phyloP scores from a whole-genome alignment of 30 jellyfish, hydroid and myxozoan genomes.

The Phacellophora camtschatica region DNA sequence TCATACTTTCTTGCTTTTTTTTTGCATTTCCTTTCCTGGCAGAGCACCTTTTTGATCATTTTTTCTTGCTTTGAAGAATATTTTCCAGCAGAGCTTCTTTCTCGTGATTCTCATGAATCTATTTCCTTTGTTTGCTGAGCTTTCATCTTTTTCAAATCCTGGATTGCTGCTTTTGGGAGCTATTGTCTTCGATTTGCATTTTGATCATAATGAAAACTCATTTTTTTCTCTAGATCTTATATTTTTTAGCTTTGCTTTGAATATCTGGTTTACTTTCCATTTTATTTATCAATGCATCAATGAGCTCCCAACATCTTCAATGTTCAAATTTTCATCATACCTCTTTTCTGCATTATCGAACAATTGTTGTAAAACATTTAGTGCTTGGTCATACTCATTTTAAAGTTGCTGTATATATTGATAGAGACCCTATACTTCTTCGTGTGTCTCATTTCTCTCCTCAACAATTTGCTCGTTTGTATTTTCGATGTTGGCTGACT shows the following conservation, averaged over 20 bases:
- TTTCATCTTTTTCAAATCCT: not conserved
- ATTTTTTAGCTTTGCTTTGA: not conserved
- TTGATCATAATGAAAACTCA: not conserved
- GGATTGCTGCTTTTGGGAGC: not conserved
- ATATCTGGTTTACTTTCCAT: not conserved
- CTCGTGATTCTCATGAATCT: not conserved
- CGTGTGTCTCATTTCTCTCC: not conserved
- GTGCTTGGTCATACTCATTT: not conserved
- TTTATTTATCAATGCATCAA: not conserved
- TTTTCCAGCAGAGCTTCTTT: not conserved
- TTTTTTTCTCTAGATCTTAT: not conserved
- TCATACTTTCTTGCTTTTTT: no score
- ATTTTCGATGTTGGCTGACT: slow-evolving; percentile 5
- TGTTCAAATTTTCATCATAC: no score
- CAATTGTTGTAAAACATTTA: not conserved
- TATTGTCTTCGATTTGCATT: not conserved
- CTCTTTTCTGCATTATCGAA: not conserved
- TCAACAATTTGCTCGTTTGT: not conserved
- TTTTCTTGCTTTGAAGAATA: not conserved
- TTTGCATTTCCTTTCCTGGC: not conserved
- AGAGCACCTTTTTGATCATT: not conserved
- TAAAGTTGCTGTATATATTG: not conserved
- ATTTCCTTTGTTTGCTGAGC: not conserved
- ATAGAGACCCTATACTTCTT: not conserved
- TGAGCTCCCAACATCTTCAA: not conserved